Percentiles rank a stretch among this genome's conserved stretches.
Conservation (phyloP, 2,888 invertebrate species). For the Invenusta paracnida region DNA sequence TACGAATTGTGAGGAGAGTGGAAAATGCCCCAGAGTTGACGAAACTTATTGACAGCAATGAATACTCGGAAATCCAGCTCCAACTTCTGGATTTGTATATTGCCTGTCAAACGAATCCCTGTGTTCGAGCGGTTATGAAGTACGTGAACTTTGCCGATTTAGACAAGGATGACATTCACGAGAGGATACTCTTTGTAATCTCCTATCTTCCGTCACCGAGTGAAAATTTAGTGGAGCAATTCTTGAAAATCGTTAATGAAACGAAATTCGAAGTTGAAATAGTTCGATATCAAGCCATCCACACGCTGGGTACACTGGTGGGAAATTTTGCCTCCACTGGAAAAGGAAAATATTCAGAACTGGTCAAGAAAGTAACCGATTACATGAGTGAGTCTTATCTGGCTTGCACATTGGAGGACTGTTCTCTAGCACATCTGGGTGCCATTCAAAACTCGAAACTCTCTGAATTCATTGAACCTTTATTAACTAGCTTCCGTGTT, state of each 20-base stretch:
- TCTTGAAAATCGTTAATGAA: not conserved
- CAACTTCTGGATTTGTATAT: not conserved
- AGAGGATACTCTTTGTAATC: not conserved
- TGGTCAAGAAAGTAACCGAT: not conserved
- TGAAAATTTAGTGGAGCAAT: not conserved
- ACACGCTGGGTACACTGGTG: not conserved
- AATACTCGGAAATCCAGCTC: not conserved
- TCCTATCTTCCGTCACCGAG: not conserved
- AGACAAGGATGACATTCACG: not conserved
- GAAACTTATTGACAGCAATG: not conserved
- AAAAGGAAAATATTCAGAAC: not conserved
- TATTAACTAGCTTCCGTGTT: not conserved
- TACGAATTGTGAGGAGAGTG: not conserved
- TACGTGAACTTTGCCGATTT: not conserved
- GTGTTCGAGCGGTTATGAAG: not conserved
- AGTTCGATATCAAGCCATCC: not conserved
- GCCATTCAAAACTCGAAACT: not conserved
- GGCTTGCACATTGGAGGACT: not conserved
- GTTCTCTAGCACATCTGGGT: not conserved
- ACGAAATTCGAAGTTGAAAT: not conserved
- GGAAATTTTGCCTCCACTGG: not conserved
- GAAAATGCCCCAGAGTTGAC: not conserved
- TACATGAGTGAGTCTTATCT: not conserved
- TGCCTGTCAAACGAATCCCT: not conserved
- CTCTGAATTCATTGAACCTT: not conserved